Percentiles rank a stretch among this genome's conserved stretches.
These are phyloP conservation scores for Oryzias woworae DNA, from an alignment of 2,113 vertebrate genomes.

Conservation along the genomic window DNA sequence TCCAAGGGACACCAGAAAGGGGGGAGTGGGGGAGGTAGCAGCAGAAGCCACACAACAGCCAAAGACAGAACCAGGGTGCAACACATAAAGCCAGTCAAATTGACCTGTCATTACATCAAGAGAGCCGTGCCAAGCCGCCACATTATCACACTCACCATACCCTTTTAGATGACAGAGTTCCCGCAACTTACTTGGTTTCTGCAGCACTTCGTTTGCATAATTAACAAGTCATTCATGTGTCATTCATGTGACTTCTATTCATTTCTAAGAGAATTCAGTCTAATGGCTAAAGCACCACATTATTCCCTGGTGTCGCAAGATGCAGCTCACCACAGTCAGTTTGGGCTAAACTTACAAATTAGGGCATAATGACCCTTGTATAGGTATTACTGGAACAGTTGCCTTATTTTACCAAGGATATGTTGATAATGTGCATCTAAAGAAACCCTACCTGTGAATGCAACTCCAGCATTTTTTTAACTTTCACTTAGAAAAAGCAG, in stretches of 20 bases:
- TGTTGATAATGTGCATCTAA: no score
- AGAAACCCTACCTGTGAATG: no score
- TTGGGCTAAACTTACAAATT: constrained; percentile 43
- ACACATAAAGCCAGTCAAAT: constrained; percentile 87
- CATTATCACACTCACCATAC: constrained; percentile 79
- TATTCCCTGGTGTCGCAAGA: constrained; percentile 27
- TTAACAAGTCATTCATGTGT: constrained; percentile 80
- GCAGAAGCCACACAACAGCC: constrained; percentile 75
- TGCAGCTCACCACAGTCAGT: constrained; percentile 16
- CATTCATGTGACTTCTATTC: constrained; percentile 72
- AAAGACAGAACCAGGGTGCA: constrained; percentile 76
- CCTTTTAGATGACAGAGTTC: constrained; percentile 76
- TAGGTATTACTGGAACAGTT: constrained; percentile 1
- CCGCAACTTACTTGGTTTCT: constrained; percentile 75
- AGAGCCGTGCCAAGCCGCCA: constrained; percentile 76
- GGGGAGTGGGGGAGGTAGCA: constrained; percentile 60
- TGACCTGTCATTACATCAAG: constrained; percentile 89
- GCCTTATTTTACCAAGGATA: background rate
- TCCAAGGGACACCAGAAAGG: constrained; percentile 79
- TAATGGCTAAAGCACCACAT: constrained; percentile 52
- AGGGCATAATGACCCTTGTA: constrained; percentile 16
- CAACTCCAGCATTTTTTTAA: no score
- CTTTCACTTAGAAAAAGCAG: no score
- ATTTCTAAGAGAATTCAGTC: constrained; percentile 59
- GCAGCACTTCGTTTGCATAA: constrained; percentile 78